phyloP scores from a whole-genome alignment of 1,140 invertebrate species.

The Psix sp. region DNA sequence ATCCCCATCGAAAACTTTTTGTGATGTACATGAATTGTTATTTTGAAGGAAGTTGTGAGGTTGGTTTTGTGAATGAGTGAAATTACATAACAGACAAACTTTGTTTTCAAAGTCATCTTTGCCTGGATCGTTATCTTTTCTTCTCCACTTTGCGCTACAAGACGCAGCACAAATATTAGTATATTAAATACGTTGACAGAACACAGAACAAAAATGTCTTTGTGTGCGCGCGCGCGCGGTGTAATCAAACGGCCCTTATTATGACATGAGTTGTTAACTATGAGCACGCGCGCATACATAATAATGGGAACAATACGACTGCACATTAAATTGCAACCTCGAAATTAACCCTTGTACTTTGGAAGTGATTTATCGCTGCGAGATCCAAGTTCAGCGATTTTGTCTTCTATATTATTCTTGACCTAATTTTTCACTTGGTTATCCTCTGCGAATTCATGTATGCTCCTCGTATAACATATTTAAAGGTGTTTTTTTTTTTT shows the following conservation, averaged over 20 bases:
- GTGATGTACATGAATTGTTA: too few species aligned
- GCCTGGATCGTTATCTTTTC: slow-evolving; percentile 16
- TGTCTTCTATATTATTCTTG: slow-evolving; percentile 8
- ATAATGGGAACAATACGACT: slow-evolving; percentile 38
- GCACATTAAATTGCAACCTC: slow-evolving; percentile 44
- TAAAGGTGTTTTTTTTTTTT: too few species aligned
- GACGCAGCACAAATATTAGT: slow-evolving; percentile 38
- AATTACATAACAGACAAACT: slow-evolving; percentile 17
- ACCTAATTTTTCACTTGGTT: slow-evolving; percentile 12
- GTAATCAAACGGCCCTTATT: slow-evolving; percentile 33
- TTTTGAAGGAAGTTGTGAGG: too few species aligned
- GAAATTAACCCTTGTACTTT: slow-evolving; percentile 47
- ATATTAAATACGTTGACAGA: slow-evolving; percentile 31
- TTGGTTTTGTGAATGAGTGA: slow-evolving; percentile 1
- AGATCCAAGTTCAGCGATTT: slow-evolving; percentile 9
- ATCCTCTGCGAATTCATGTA: too few species aligned
- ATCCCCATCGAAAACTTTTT: too few species aligned
- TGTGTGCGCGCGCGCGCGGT: slow-evolving; percentile 5
- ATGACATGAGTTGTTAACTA: slow-evolving; percentile 18
- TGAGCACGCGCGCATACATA: slow-evolving; percentile 24
- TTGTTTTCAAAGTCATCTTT: slow-evolving; percentile 22
- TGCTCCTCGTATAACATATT: too few species aligned
- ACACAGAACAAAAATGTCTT: slow-evolving; percentile 35
- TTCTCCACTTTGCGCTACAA: slow-evolving; percentile 9
- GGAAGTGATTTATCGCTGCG: slow-evolving; percentile 28